Conservation (phyloP, 2,888 invertebrate species). For the Hirudinaria manillensis region DNA sequence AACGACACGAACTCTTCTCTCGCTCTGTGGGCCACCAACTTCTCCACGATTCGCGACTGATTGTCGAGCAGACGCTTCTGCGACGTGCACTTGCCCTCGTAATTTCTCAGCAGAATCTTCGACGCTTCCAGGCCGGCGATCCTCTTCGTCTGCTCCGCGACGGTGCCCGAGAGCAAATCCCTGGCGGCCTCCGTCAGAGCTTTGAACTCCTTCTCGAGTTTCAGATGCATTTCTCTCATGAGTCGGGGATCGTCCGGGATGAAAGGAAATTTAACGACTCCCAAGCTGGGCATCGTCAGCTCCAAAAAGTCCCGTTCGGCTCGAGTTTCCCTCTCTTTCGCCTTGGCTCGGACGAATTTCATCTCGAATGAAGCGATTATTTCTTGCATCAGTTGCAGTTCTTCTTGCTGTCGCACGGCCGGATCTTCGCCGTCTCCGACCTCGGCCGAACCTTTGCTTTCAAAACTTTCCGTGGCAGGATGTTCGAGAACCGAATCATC, state of each 20-base stretch:
- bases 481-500: too few species aligned
- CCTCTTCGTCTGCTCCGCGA: not conserved
- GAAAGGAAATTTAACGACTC: not conserved
- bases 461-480: too few species aligned
- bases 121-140: not conserved
- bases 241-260: not conserved
- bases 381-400: not conserved
- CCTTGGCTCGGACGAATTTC: not conserved
- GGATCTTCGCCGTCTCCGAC: too few species aligned
- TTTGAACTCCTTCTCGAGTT: not conserved
- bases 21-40: slow-evolving; percentile 46
- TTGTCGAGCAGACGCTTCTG: not conserved
- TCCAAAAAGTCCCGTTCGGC: not conserved
- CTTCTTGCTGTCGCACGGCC: too few species aligned
- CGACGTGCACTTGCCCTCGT: not conserved
- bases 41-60: slow-evolving; percentile 44
- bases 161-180: not conserved
- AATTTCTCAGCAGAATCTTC: not conserved
- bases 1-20: slow-evolving; percentile 51
- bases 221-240: not conserved
- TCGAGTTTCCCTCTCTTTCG: not conserved
- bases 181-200: not conserved
- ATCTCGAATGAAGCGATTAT: not conserved
- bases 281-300: not conserved
- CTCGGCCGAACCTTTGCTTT: too few species aligned